phyloP scores from a whole-genome alignment of 2,113 vertebrate species.

The Sphyrna mokarran region DNA sequence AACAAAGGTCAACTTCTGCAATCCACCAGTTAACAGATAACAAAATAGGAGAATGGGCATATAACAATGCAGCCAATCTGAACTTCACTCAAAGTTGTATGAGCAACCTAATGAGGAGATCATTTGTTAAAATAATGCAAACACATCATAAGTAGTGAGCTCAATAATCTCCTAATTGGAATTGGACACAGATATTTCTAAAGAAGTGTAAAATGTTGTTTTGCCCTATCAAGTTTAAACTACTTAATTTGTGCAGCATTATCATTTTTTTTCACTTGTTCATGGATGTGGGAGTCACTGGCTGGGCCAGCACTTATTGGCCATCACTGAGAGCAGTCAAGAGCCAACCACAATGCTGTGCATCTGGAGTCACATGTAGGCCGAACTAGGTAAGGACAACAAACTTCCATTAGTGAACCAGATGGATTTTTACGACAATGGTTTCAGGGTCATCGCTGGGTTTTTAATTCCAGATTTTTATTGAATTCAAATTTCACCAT shows the following conservation, averaged over 20 bases:
- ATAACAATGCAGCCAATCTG: conserved; percentile 4
- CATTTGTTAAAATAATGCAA: background rate
- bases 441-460: too few species aligned
- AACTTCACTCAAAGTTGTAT: background rate
- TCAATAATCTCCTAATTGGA: conserved; percentile 28
- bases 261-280: background rate
- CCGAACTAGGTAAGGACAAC: too few species aligned
- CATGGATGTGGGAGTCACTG: too few species aligned
- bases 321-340: too few species aligned
- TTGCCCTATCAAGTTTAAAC: background rate
- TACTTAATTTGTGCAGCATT: background rate
- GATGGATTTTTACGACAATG: too few species aligned
- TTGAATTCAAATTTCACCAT: too few species aligned
- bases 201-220: background rate
- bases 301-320: too few species aligned
- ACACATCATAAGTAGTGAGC: background rate
- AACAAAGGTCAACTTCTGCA: conserved; percentile 58
- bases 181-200: background rate
- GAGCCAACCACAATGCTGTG: too few species aligned
- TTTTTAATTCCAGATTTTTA: too few species aligned
- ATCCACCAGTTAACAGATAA: conserved; percentile 25
- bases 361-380: too few species aligned
- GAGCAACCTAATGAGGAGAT: conserved; percentile 1
- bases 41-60: background rate
- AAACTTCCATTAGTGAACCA: too few species aligned